Evolutionary conservation across 2,797 vertebrate species (phyloP).

Genomic region (Tolypeutes matacus): DNA sequence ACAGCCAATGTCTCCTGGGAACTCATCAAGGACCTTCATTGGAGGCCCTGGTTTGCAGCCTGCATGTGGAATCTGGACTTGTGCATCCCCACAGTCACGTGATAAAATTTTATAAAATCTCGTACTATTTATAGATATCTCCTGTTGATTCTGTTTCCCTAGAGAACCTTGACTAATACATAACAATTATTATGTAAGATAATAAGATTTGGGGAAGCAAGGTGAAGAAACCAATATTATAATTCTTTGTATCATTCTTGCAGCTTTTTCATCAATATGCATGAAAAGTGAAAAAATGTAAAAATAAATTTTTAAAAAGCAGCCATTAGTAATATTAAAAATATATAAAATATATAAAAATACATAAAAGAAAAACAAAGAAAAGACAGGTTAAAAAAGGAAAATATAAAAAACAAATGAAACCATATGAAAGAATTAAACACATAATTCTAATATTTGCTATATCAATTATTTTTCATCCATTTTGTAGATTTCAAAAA

Average conservation of each 20-base stretch:
- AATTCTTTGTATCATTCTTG: not conserved
- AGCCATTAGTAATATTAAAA: slow-evolving; percentile 5
- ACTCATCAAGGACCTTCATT: too few relatives aligned
- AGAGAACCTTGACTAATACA: too few relatives aligned
- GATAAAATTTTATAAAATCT: too few relatives aligned
- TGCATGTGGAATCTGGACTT: too few relatives aligned
- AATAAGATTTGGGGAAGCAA: not conserved
- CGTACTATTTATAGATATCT: too few relatives aligned
- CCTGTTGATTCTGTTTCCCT: too few relatives aligned
- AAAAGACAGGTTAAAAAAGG: not conserved
- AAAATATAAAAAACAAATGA: not conserved
- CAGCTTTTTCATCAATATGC: not conserved
- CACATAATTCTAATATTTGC: not conserved
- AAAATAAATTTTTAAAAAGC: not conserved
- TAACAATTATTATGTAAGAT: not conserved
- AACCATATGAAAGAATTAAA: not conserved
- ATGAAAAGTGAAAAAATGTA: not conserved
- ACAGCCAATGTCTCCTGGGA: too few relatives aligned
- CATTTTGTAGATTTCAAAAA: not conserved
- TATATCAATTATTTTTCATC: not conserved
- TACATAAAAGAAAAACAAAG: not conserved
- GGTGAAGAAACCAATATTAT: not conserved
- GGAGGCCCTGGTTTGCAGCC: too few relatives aligned
- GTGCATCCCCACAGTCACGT: too few relatives aligned
- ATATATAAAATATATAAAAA: not conserved